Base-by-base conservation (phyloP, 1,140 invertebrate genomes). In the Anastrepha ludens region DNA sequence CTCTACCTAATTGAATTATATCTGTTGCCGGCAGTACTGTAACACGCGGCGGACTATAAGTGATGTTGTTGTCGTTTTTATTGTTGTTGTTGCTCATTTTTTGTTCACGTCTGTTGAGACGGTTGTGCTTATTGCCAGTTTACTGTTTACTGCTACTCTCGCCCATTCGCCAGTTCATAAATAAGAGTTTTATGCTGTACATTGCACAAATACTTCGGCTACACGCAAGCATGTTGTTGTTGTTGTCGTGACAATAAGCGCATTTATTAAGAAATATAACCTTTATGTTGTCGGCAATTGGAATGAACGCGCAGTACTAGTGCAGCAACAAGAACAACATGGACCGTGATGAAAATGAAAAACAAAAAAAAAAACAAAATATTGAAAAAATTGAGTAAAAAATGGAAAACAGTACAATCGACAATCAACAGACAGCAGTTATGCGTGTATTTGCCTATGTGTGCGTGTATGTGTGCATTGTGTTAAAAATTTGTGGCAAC, bases 211-310 rank as follows among this genome's bases (percentile, higher is more conserved):
- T 11, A 11, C 11, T 55, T 6, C 50, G 50, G 11, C 50, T 62
- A 29, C 64, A 67, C 11, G 29, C 64, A 67, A 29, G 29, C 64
- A 78, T 47, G 44, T 74, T 81, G 50, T 81, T 67, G 4, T 67
- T 20, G n/a, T 67, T 81, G n/a, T 2, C 15, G 13, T 81, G 44
- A 55, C 74, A 55, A 55, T 81, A 81, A 55, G 47, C 47, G 74
- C 74, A 55, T 81, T 55, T 81, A 55, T 81, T 81, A 81, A 81
- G 74, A 55, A 81, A 81, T 81, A 81, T 55, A 81, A 81, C 74
- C 70, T 44, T 74, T 17, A 47, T 47, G 44, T 74, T 20, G 70
- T 44, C n/a, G 74, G 74, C 17, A 2, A 78, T 78, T 78, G 50
- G 41, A 50, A 78, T 41, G 67, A 9, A 17, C 70, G 17, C 70